phyloP scores from a whole-genome alignment of 2,113 vertebrate species.

The Lasiurus borealis region DNA sequence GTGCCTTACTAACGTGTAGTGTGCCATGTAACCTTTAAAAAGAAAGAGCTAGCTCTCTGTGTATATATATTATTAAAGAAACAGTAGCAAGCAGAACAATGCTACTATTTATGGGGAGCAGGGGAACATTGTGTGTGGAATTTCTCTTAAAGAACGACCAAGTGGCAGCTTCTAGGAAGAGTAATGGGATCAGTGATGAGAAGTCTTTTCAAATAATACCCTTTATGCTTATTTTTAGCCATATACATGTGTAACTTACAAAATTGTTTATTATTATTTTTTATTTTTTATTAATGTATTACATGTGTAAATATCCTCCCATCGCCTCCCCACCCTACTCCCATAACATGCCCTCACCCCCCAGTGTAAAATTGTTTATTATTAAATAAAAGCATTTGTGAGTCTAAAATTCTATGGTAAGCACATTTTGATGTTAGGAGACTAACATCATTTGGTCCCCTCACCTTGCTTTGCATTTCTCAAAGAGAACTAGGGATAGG shows the following conservation, averaged over 20 bases:
- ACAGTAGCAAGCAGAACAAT: neutral
- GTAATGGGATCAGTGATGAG: neutral
- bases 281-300: neutral
- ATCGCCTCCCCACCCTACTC: too few relatives aligned
- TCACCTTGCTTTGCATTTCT: neutral
- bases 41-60: neutral
- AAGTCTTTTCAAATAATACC: neutral
- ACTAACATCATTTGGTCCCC: neutral
- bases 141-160: neutral
- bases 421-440: neutral
- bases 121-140: neutral
- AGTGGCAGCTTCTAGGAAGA: neutral
- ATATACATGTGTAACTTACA: neutral
- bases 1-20: neutral
- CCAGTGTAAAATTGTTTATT: neutral
- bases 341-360: too few relatives aligned
- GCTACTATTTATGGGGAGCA: neutral
- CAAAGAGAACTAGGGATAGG: neutral
- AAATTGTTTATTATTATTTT: neutral
- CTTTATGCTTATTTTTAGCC: neutral
- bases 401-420: slow-evolving; percentile 19
- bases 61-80: neutral
- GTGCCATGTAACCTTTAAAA: neutral
- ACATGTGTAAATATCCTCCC: too few relatives aligned
- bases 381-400: slow-evolving; percentile 18